Percentiles rank a stretch among this genome's conserved stretches.
Conservation (phyloP, 1,140 invertebrate genomes). For the Metaphire vulgaris region DNA sequence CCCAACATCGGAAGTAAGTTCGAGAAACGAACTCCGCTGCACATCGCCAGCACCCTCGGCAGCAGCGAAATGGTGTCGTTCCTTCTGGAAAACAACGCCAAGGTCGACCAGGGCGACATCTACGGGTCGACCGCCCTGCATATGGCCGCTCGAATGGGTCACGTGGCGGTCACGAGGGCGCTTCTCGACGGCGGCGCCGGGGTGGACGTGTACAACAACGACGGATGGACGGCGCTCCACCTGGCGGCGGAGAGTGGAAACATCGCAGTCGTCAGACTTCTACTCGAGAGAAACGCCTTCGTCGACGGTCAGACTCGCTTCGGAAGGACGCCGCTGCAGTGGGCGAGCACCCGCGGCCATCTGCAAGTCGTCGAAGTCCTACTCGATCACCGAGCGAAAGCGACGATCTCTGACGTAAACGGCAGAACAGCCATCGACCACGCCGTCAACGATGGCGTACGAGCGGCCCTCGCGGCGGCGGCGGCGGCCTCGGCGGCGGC, state of each 20-base stretch:
- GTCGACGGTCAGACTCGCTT: constrained; percentile 77
- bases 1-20: constrained; percentile 12
- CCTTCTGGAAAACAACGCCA: constrained; percentile 77
- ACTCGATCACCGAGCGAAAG: neutral
- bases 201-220: constrained; percentile 54
- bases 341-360: constrained; percentile 21
- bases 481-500: too few species aligned
- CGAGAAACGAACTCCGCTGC: constrained; percentile 60
- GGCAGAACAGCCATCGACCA: neutral
- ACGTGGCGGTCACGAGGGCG: neutral
- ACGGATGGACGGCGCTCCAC: constrained; percentile 57
- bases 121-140: constrained; percentile 31
- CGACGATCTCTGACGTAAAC: neutral
- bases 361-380: neutral
- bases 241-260: constrained; percentile 28
- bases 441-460: neutral
- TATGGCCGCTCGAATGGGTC: constrained; percentile 13
- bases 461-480: neutral
- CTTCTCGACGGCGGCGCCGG: constrained; percentile 12
- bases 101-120: constrained; percentile 41
- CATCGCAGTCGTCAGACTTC: constrained; percentile 68
- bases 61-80: constrained; percentile 88
- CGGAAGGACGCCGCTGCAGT: constrained; percentile 30
- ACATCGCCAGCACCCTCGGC: constrained; percentile 94
- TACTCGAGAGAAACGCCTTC: constrained; percentile 74